phyloP scores from a whole-genome alignment of 1,140 invertebrate genomes.

The Oryzaephilus surinamensis region DNA sequence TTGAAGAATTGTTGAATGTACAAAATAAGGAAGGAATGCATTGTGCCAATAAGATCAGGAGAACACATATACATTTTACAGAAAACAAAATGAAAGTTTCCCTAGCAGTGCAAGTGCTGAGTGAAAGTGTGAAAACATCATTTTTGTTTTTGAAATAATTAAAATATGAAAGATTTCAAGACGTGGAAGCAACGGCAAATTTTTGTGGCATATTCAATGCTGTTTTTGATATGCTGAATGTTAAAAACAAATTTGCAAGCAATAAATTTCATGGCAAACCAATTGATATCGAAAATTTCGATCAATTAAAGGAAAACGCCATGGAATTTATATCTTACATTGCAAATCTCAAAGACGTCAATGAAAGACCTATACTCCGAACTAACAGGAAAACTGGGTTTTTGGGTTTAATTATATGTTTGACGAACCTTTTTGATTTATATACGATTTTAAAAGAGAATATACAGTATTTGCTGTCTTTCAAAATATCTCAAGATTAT shows the following conservation, averaged over 20 bases:
- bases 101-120: conserved; percentile 11
- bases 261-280: conserved; percentile 2
- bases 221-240: conserved; percentile 20
- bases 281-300: not conserved
- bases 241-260: conserved; percentile 16
- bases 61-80: conserved; percentile 18
- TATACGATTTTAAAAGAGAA: conserved; percentile 5
- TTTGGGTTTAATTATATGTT: conserved; percentile 14
- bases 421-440: conserved; percentile 9
- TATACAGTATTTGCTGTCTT: conserved; percentile 15
- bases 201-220: conserved; percentile 20
- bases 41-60: conserved; percentile 16
- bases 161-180: conserved; percentile 10
- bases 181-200: conserved; percentile 7
- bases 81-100: conserved; percentile 18
- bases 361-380: not conserved
- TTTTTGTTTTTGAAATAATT: conserved; percentile 13
- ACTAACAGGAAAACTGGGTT: conserved; percentile 14
- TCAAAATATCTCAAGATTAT: conserved; percentile 20
- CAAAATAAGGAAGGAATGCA: conserved; percentile 16
- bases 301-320: not conserved
- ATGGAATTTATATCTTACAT: conserved; percentile 3
- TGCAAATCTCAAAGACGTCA: not conserved
- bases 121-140: conserved; percentile 14
- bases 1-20: conserved; percentile 14